A percentile compares a stretch with the other conserved stretches of the same genome.
phyloP scores from a whole-genome alignment of 2,113 vertebrate species.

The Crocuta crocuta region DNA sequence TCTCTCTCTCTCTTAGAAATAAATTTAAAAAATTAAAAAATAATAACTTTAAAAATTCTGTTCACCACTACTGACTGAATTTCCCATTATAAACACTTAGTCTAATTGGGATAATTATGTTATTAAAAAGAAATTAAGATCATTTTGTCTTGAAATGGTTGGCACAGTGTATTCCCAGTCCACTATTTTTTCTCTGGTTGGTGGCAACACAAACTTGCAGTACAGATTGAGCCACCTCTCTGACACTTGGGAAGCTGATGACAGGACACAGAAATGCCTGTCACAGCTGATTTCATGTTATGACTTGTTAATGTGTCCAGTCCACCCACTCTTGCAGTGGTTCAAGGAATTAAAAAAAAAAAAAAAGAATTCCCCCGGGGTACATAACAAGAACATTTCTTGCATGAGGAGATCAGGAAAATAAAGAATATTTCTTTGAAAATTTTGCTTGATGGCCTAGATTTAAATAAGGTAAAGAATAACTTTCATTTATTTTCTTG shows the following conservation, averaged over 20 bases:
- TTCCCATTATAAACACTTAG: background rate
- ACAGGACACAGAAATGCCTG: slow-evolving; percentile 1
- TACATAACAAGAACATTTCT: slow-evolving; percentile 12
- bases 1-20: too few relatives aligned
- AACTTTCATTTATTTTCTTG: background rate
- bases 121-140: slow-evolving; percentile 55
- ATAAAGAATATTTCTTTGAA: background rate
- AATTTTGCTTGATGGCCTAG: background rate
- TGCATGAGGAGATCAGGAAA: background rate
- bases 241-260: background rate
- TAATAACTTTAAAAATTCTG: background rate
- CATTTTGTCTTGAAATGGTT: background rate
- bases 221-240: background rate
- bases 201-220: slow-evolving; percentile 2
- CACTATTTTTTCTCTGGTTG: background rate
- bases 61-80: background rate
- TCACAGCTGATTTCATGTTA: slow-evolving; percentile 19
- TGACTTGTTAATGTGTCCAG: background rate
- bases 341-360: background rate
- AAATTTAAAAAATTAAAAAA: too few relatives aligned
- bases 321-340: background rate
- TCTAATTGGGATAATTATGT: slow-evolving; percentile 22
- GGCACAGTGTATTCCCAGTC: background rate
- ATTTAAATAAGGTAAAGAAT: slow-evolving; percentile 30
- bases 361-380: background rate